Percentiles rank a stretch among this genome's conserved stretches.
These are phyloP conservation scores for Trileptium ribeirensis DNA, from an alignment of 2,888 invertebrate genomes.

Conservation along the genomic window DNA sequence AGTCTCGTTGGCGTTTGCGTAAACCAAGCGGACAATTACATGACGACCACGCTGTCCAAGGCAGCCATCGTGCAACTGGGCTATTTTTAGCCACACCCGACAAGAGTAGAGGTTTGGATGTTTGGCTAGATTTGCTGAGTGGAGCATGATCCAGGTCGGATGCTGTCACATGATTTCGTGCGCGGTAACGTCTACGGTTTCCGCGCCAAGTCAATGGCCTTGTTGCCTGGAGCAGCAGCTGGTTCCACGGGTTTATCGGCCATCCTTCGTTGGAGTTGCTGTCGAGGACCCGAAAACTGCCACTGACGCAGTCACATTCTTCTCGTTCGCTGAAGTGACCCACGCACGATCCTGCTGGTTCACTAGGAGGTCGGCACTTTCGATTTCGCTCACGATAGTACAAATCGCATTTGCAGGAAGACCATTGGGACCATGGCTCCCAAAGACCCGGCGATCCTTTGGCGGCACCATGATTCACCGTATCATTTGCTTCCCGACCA, in stretches of 20 bases:
- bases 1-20: neutral
- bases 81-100: too few species aligned
- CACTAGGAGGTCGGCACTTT: neutral
- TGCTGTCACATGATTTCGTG: too few species aligned
- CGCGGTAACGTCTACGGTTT: neutral
- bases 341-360: neutral
- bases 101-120: neutral
- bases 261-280: neutral
- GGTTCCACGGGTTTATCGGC: too few species aligned
- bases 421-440: neutral
- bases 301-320: neutral
- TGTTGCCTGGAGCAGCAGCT: neutral
- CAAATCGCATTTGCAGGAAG: neutral
- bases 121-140: too few species aligned
- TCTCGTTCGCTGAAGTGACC: neutral
- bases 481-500: neutral
- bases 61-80: too few species aligned
- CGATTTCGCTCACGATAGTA: neutral
- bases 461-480: neutral
- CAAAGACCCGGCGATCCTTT: neutral
- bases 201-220: neutral
- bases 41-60: neutral
- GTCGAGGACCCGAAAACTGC: neutral
- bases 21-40: neutral
- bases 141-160: too few species aligned